A percentile compares a stretch with the other conserved stretches of the same genome.
Evolutionary conservation across 35 echinoderm and acorn worm species (phyloP).

Genomic region (Patiria miniata): DNA sequence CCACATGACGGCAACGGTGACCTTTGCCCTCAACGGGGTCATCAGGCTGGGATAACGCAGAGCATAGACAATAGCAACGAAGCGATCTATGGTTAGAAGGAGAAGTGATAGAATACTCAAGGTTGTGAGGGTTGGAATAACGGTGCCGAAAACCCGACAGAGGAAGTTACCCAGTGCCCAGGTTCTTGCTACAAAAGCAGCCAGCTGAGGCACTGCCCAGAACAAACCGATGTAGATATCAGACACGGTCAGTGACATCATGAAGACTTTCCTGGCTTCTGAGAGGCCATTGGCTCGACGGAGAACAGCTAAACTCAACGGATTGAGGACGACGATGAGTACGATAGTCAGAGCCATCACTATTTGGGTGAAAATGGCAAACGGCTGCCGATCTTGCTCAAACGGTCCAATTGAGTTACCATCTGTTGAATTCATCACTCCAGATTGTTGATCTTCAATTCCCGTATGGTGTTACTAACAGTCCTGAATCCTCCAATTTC

Average conservation of each 20-base stretch:
- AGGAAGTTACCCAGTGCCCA: background rate
- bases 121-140: background rate
- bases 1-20: background rate
- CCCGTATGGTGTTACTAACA: too few species aligned
- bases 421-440: too few species aligned
- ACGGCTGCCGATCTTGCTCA: too few species aligned
- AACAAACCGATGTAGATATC: background rate
- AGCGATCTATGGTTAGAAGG: slow-evolving; percentile 6
- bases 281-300: too few species aligned
- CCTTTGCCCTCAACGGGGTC: background rate
- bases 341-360: too few species aligned
- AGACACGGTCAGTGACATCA: background rate
- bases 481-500: too few species aligned
- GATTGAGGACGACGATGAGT: too few species aligned
- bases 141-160: background rate
- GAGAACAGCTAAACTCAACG: too few species aligned
- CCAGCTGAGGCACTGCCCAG: background rate
- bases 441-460: too few species aligned
- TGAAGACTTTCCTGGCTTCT: background rate
- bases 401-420: too few species aligned
- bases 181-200: background rate
- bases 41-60: slow-evolving; percentile 8
- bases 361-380: too few species aligned
- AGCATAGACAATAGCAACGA: slow-evolving; percentile 7
- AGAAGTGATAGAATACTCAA: background rate